A percentile compares a stretch with the other conserved stretches of the same genome.
These are phyloP conservation scores for Linnaemya vulpina DNA, from an alignment of 2,888 invertebrate genomes.

Conservation along the genomic window DNA sequence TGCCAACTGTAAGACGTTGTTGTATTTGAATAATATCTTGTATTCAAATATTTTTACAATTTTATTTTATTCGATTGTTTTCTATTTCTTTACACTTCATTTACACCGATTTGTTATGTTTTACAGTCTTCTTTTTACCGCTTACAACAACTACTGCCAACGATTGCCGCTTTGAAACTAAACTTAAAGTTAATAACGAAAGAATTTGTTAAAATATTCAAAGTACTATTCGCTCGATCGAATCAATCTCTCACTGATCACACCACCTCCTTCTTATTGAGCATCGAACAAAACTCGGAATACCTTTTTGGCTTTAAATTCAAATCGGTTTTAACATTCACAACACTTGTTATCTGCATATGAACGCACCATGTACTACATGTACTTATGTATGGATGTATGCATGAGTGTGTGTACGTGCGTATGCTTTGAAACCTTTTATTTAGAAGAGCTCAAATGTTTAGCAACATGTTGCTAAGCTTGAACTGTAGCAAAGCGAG, in stretches of 20 bases:
- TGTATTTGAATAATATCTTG: neutral
- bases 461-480: conserved; percentile 57
- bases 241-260: conserved; percentile 21
- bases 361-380: too few relatives aligned
- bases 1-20: neutral
- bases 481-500: neutral
- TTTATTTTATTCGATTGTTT: conserved; percentile 30
- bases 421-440: conserved; percentile 10
- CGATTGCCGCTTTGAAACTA: conserved; percentile 79
- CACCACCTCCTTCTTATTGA: neutral
- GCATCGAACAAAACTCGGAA: conserved; percentile 18
- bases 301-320: conserved; percentile 12
- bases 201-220: conserved; percentile 62
- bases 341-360: neutral
- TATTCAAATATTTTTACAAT: neutral
- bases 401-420: neutral
- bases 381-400: too few relatives aligned
- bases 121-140: conserved; percentile 55
- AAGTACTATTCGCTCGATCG: conserved; percentile 11
- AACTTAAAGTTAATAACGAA: conserved; percentile 73
- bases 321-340: neutral
- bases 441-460: conserved; percentile 15
- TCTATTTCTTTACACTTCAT: conserved; percentile 13
- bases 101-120: conserved; percentile 10
- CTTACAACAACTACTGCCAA: conserved; percentile 76